Evolutionary conservation across 2,888 invertebrate species (phyloP), one percentile per base, ranked within the genome.

Genomic region (Argyresthia albistria): DNA sequence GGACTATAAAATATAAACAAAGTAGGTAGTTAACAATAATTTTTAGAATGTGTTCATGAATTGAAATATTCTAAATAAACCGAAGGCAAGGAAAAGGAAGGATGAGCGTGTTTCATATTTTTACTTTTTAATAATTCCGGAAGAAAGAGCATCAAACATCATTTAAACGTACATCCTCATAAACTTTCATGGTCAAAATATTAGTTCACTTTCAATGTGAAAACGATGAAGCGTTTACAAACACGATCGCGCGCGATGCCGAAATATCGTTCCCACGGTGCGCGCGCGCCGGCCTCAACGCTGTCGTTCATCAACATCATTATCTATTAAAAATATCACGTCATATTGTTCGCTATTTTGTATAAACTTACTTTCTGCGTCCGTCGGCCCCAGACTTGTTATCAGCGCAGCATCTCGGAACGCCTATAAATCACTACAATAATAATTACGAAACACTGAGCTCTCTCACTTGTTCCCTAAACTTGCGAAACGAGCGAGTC

Each of bases 241-340:
- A 83, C 71, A 60, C 60, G 61, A 14, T 66, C 67, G 73, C 73
- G 69, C 74, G 77, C 69, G 65, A 62, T 72, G 71, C 77, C 81
- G 74, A 82, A 84, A 81, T 80, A 73, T 75, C 65, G 70, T 86
- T 87, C 86, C 84, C 86, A 86, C 86, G 86, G 73, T 76, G 74
- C 62, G 72, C 70, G 70, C 69, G 65, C 67, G 64, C 60, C 58
- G 62, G 59, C 71, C 65, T 68, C 68, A 66, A 60, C 70, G 73
- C 73, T 77, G 81, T 81, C 84, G 80, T 83, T 72, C 82, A 83
- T 86, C 84, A 87, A 80, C 76, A 80, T 81, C 77, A 80, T 81
- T 84, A 86, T 86, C 84, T 86, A 82, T 83, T 81, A 86, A 86
- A 86, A 86, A 83, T 82, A 86, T 84, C 83, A 73, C 80, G 80